Conservation (phyloP, 2,797 vertebrate genomes). For the Spea hammondii region DNA sequence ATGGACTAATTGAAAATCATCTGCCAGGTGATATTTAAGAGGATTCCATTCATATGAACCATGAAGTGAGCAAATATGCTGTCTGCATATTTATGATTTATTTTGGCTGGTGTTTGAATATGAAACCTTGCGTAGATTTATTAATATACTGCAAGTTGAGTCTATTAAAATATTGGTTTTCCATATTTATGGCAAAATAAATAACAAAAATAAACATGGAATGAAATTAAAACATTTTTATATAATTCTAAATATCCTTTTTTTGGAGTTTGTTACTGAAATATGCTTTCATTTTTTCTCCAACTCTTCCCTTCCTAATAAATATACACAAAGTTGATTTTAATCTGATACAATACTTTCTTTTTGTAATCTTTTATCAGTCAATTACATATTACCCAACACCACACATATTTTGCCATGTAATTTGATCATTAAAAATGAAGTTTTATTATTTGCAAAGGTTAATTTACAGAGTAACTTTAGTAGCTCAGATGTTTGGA, state of each 20-base stretch:
- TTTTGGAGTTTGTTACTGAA: too few species aligned
- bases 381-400: too few species aligned
- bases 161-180: neutral
- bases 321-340: too few species aligned
- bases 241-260: too few species aligned
- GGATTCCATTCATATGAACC: neutral
- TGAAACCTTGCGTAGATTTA: neutral
- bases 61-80: neutral
- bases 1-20: neutral
- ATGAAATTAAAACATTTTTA: too few species aligned
- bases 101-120: neutral
- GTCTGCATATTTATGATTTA: neutral
- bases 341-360: too few species aligned
- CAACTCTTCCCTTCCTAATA: too few species aligned
- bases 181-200: neutral
- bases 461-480: slow-evolving; percentile 31
- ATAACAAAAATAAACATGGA: too few species aligned
- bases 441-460: slow-evolving; percentile 13
- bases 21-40: slow-evolving; percentile 11
- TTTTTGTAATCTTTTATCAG: too few species aligned
- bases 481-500: slow-evolving; percentile 47
- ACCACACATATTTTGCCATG: neutral
- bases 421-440: slow-evolving; percentile 2
- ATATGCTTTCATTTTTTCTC: too few species aligned
- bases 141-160: neutral